phyloP scores from a whole-genome alignment of 2,797 vertebrate genomes.

The Enteromius treurensis region DNA sequence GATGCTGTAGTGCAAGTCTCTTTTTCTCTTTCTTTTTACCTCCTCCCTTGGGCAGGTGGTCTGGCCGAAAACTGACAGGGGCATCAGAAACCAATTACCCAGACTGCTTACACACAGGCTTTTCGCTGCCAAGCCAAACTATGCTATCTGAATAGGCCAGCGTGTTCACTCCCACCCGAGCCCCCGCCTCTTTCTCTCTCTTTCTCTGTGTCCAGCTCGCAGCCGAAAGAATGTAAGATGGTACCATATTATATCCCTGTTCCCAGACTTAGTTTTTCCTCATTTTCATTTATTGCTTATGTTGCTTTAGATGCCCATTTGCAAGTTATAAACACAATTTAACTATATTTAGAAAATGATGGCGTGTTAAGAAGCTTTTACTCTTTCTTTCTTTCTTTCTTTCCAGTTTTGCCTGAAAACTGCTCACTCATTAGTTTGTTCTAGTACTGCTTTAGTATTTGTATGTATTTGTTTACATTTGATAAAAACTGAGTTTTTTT shows the following conservation, averaged over 20 bases:
- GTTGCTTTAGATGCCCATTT: constrained; percentile 1
- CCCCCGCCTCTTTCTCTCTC: constrained; percentile 25
- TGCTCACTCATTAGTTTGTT: neutral
- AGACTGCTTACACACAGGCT: constrained; percentile 72
- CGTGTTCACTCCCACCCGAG: constrained; percentile 60
- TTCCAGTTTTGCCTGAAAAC: neutral
- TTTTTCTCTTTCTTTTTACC: constrained; percentile 30
- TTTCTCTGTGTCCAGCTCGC: constrained; percentile 43
- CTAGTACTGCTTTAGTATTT: neutral
- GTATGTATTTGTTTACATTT: neutral
- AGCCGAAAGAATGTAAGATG: constrained; percentile 43
- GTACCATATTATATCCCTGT: neutral
- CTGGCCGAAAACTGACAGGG: constrained; percentile 76
- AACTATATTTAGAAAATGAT: constrained; percentile 22
- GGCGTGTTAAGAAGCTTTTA: neutral
- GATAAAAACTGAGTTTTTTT: neutral
- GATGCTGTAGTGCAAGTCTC: constrained; percentile 36
- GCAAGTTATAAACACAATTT: constrained; percentile 22
- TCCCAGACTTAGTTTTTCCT: constrained; percentile 10
- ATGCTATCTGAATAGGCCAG: constrained; percentile 71
- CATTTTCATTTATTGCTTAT: neutral
- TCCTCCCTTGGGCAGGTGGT: constrained; percentile 75
- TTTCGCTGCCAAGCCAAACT: constrained; percentile 81
- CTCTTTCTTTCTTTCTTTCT: neutral
- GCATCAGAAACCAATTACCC: constrained; percentile 87